Percentiles rank a stretch among this genome's conserved stretches.
These are phyloP conservation scores for Molanna angustata DNA, from an alignment of 2,888 invertebrate species.

Conservation along the genomic window DNA sequence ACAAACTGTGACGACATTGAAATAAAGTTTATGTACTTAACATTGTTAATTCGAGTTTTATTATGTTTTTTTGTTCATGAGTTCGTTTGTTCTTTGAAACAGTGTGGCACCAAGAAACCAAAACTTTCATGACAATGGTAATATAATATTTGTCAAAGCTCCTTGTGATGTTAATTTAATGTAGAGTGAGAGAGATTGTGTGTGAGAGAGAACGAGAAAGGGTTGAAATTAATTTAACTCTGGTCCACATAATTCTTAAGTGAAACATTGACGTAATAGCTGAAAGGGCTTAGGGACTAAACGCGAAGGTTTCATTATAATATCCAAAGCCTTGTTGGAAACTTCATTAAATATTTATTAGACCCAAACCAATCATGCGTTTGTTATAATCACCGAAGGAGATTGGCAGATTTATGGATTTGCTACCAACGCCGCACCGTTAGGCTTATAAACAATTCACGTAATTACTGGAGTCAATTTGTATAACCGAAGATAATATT, in stretches of 20 bases:
- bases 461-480: not conserved
- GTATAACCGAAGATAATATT: not conserved
- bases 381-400: not conserved
- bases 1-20: too few species aligned
- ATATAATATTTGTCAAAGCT: too few species aligned
- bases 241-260: constrained; percentile 29
- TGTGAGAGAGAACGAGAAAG: constrained; percentile 20
- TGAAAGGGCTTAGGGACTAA: constrained; percentile 24
- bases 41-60: too few species aligned
- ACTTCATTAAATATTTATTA: not conserved
- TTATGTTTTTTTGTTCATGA: too few species aligned
- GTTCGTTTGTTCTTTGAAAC: too few species aligned
- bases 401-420: not conserved
- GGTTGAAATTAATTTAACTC: constrained; percentile 29
- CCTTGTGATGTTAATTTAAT: too few species aligned
- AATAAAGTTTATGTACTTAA: too few species aligned
- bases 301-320: not conserved
- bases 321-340: not conserved
- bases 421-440: not conserved
- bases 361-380: not conserved
- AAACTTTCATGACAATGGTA: constrained; percentile 23
- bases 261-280: constrained; percentile 32
- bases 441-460: not conserved
- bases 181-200: constrained; percentile 18
- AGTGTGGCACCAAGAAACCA: too few species aligned